phyloP scores from a whole-genome alignment of 92 coral and sea anemone species.

The Anthopleura xanthogrammica region DNA sequence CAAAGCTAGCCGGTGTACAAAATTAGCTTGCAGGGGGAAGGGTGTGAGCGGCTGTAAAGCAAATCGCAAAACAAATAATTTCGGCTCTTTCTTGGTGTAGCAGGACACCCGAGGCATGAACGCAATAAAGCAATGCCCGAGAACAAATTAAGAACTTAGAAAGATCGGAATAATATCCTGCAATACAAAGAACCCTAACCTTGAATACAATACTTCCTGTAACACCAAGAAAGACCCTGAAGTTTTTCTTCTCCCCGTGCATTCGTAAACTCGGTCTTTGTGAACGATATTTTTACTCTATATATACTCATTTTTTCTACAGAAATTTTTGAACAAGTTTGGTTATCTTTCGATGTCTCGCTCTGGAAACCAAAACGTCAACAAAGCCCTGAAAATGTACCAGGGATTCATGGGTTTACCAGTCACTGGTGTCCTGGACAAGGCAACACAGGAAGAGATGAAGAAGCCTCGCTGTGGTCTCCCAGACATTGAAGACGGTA shows the following conservation, averaged over 20 bases:
- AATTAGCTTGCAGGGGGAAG: neutral
- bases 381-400: slow-evolving; percentile 45
- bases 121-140: too few species aligned
- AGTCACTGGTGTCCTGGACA: slow-evolving; percentile 58
- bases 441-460: slow-evolving; percentile 52
- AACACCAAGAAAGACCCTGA: too few species aligned
- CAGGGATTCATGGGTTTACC: slow-evolving; percentile 52
- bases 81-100: too few species aligned
- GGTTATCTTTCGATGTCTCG: slow-evolving; percentile 33
- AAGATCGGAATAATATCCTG: too few species aligned
- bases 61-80: neutral
- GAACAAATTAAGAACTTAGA: too few species aligned
- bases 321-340: slow-evolving; percentile 33
- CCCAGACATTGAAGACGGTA: slow-evolving; percentile 45
- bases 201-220: too few species aligned
- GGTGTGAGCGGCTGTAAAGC: neutral
- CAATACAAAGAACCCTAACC: too few species aligned
- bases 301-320: neutral
- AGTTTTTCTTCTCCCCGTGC: too few species aligned
- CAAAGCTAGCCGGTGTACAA: too few species aligned
- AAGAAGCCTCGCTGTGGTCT: slow-evolving; percentile 64
- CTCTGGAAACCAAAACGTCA: slow-evolving; percentile 52
- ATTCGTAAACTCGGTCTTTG: too few species aligned
- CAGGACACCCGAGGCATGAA: too few species aligned
- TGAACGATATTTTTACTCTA: too few species aligned